Base-by-base conservation (phyloP, 1,140 invertebrate species). In the Lerema accius region DNA sequence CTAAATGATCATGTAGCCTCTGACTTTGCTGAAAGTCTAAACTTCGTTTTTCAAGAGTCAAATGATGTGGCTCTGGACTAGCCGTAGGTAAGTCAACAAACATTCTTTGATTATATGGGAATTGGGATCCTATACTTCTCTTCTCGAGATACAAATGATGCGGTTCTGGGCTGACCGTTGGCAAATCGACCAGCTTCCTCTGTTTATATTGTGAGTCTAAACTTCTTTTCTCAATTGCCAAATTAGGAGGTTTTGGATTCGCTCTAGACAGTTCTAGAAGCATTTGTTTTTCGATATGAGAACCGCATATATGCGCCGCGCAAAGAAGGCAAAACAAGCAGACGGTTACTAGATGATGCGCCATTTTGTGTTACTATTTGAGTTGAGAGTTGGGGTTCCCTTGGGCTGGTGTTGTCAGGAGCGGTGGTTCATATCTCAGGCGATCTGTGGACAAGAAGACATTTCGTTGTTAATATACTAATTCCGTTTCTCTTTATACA, bases 261-360 rank as follows among this genome's bases (percentile, higher is more conserved):
- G n/a, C n/a, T n/a, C n/a, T n/a, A n/a, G n/a, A n/a, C n/a, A n/a
- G n/a, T n/a, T n/a, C n/a, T n/a, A n/a, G n/a, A n/a, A n/a, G n/a
- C n/a, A n/a, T n/a, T n/a, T n/a, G n/a, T 71, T 74, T 67, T 87
- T 72, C 73, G 82, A 92, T 45, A 89, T 91, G 82, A 92, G 95
- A 74, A 92, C 94, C 93, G 75, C 95, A 96, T 0, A 94, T 93
- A 64, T 95, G 95, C 39, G 94, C 93, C 7, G 95, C 94, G 78
- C 95, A 96, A 1, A 96, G 83, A 32, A 96, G 92, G 80, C 95
- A 96, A 70, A 96, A 94, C 81, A 96, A 94, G 72, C 95, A 96
- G 15, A 96, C 95, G 10, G 95, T 95, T 67, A 96, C 93, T 37
- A 95, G 86, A 69, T 94, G 93, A 46, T 86, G 85, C 5, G 87